Evolutionary conservation across 2,113 vertebrate species (phyloP).

Genomic region (Bufo gargarizans): DNA sequence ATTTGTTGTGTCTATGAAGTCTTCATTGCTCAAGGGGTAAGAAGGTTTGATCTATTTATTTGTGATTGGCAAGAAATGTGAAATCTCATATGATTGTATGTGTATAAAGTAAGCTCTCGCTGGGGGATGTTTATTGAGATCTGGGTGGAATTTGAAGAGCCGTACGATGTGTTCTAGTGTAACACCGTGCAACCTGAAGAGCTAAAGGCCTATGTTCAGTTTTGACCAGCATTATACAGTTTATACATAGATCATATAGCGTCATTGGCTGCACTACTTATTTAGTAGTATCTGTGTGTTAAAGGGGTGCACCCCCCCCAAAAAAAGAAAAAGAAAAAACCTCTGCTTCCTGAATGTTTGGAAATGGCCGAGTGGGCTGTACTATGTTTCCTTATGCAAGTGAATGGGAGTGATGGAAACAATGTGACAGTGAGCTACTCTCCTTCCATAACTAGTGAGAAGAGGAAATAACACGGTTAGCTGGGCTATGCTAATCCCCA

Average conservation of each 20-base stretch:
- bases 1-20: slow-evolving; percentile 97
- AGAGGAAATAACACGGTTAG: no score
- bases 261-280: neutral
- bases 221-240: neutral
- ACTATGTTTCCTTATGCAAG: no score
- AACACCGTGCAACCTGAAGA: neutral
- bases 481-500: no score
- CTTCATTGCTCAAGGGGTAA: slow-evolving; percentile 96
- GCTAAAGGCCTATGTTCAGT: neutral
- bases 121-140: neutral
- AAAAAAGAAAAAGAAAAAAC: no score
- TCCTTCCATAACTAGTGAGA: no score
- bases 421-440: no score
- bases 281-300: neutral
- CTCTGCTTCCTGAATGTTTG: no score
- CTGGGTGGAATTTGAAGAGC: neutral
- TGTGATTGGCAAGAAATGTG: neutral
- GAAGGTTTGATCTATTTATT: slow-evolving; percentile 59
- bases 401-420: no score
- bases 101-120: neutral
- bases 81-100: neutral
- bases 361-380: no score
- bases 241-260: neutral
- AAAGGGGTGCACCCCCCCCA: no score
- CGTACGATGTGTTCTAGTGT: neutral